Percentiles rank a stretch among this genome's conserved stretches.
Evolutionary conservation across 2,113 vertebrate genomes (phyloP).

Genomic region (Micronycteris hirsuta): DNA sequence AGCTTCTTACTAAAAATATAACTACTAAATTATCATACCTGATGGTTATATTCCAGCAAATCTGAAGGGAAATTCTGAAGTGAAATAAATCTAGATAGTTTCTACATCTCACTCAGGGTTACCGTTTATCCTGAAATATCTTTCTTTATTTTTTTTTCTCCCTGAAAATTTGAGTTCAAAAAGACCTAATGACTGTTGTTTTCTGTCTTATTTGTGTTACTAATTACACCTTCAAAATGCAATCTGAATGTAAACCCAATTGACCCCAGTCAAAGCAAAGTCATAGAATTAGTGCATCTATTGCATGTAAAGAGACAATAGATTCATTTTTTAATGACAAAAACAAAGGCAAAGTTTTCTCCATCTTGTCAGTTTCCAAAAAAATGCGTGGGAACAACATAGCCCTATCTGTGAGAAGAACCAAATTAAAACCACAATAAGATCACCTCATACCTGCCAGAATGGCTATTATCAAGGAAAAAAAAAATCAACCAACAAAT

Average conservation of each 20-base stretch:
- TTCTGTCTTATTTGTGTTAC: neutral
- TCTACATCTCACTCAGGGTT: neutral
- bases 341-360: neutral
- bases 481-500: neutral
- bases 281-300: neutral
- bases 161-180: neutral
- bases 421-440: no score
- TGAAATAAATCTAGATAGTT: neutral
- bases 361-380: neutral
- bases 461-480: no score
- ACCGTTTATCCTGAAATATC: neutral
- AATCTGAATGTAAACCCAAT: neutral
- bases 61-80: neutral
- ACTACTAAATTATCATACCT: neutral
- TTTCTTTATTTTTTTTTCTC: neutral
- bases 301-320: neutral
- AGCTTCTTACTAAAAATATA: neutral
- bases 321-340: neutral
- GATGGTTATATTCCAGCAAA: neutral
- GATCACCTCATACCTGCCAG: no score
- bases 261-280: neutral
- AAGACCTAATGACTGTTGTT: neutral
- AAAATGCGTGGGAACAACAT: neutral
- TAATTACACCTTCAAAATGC: neutral
- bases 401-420: fast-evolving